phyloP scores from a whole-genome alignment of 2,797 vertebrate genomes.

The Otus scops region DNA sequence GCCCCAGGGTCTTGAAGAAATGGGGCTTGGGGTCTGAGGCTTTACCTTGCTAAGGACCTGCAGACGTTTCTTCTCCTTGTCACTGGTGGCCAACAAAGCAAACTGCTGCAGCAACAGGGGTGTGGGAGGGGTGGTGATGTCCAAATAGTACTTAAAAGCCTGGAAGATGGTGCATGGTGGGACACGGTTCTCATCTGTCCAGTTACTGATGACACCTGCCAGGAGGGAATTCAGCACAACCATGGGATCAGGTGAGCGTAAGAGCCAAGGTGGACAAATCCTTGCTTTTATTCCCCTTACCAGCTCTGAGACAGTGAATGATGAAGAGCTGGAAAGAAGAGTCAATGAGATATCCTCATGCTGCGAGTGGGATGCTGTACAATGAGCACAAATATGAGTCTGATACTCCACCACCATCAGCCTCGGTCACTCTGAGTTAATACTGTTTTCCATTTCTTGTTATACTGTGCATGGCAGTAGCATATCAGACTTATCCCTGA shows the following conservation, averaged over 20 bases:
- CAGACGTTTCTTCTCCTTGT: conserved; percentile 91
- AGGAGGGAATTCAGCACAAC: background rate
- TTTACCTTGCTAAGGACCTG: conserved; percentile 95
- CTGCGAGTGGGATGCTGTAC: background rate
- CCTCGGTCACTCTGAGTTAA: background rate
- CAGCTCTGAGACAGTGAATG: background rate
- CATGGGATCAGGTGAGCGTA: background rate
- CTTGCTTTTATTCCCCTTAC: background rate
- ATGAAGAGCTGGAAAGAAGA: background rate
- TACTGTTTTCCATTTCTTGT: background rate
- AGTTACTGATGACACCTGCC: conserved; percentile 95
- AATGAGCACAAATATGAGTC: background rate
- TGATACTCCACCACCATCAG: background rate
- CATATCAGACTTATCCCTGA: background rate
- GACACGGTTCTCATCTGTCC: conserved; percentile 90
- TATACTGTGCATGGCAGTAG: background rate
- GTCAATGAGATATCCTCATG: background rate
- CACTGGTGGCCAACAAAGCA: conserved; percentile 88
- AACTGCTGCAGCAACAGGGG: conserved; percentile 94
- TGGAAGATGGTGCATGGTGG: conserved; percentile 96
- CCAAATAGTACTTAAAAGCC: conserved; percentile 95
- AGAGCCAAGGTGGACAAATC: background rate
- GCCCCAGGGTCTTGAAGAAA: background rate
- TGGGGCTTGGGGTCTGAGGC: background rate
- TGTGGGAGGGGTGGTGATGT: conserved; percentile 94